Evolutionary conservation across 2,888 invertebrate genomes (phyloP).

Genomic region (Rhodophaea formosa): DNA sequence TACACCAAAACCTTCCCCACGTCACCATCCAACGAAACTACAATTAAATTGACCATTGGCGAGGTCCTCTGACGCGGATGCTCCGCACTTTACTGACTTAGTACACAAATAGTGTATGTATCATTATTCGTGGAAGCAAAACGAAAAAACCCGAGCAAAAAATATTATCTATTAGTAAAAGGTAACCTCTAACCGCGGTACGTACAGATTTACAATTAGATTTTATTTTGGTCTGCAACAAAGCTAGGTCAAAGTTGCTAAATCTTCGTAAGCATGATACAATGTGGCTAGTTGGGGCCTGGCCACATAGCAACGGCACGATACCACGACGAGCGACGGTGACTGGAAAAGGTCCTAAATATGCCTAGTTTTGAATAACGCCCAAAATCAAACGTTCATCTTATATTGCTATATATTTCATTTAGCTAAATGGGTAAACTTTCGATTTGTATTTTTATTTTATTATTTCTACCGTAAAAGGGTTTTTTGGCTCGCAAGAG

Average conservation of each 20-base stretch:
- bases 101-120: conserved; percentile 7
- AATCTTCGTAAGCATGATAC: not conserved
- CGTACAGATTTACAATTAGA: conserved; percentile 2
- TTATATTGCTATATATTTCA: too few species aligned
- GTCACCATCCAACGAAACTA: not conserved
- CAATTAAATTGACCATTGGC: conserved; percentile 2
- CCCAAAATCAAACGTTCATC: too few species aligned
- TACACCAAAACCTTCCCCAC: not conserved
- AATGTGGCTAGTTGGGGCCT: not conserved
- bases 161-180: conserved; percentile 18
- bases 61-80: conserved; percentile 11
- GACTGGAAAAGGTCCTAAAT: too few species aligned
- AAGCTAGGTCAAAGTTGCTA: not conserved
- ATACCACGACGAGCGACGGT: too few species aligned
- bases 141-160: conserved; percentile 21
- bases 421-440: too few species aligned
- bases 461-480: too few species aligned
- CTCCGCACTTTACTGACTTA: conserved; percentile 11
- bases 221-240: not conserved
- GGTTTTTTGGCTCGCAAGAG: too few species aligned
- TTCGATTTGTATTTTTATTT: too few species aligned
- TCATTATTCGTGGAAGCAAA: conserved; percentile 23
- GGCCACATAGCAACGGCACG: too few species aligned
- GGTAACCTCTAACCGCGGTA: conserved; percentile 16
- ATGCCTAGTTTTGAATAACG: too few species aligned